These are phyloP conservation scores for Thryonomys swinderianus DNA, from an alignment of 2,113 vertebrate species.

Conservation along the genomic window DNA sequence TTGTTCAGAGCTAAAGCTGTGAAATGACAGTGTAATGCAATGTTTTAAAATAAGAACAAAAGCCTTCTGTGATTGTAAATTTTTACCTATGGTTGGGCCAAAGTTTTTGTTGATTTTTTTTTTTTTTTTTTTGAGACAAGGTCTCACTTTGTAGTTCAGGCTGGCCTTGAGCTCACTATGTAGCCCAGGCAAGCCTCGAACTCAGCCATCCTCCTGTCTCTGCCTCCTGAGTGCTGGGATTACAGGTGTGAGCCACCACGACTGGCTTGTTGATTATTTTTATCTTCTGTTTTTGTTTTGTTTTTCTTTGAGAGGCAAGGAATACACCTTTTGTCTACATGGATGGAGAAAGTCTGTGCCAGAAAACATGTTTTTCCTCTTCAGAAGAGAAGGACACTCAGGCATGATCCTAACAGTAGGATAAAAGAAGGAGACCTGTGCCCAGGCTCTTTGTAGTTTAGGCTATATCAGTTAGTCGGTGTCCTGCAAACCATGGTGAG, in stretches of 20 bases:
- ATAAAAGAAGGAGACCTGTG: background rate
- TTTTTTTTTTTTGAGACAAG: background rate
- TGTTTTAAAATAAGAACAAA: constrained; percentile 52
- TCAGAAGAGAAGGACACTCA: constrained; percentile 16
- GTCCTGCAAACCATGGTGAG: background rate
- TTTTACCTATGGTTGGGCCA: constrained; percentile 63
- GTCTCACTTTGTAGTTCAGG: too few species aligned
- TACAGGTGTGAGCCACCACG: too few species aligned
- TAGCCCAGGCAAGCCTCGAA: too few species aligned
- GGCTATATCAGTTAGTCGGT: background rate
- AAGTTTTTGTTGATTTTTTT: constrained; percentile 48
- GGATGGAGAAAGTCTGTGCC: background rate
- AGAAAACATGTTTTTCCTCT: background rate
- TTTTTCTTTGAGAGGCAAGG: background rate
- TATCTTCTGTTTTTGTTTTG: background rate
- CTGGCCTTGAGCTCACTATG: too few species aligned
- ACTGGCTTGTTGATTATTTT: background rate
- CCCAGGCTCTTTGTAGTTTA: background rate
- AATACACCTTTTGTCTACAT: background rate
- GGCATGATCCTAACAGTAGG: background rate
- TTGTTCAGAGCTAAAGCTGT: background rate
- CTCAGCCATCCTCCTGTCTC: too few species aligned
- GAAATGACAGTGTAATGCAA: background rate
- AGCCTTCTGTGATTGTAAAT: constrained; percentile 35
- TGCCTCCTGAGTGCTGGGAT: too few species aligned